Evolutionary conservation across 2,888 invertebrate genomes (phyloP).

Genomic region (Orgyia antiqua): DNA sequence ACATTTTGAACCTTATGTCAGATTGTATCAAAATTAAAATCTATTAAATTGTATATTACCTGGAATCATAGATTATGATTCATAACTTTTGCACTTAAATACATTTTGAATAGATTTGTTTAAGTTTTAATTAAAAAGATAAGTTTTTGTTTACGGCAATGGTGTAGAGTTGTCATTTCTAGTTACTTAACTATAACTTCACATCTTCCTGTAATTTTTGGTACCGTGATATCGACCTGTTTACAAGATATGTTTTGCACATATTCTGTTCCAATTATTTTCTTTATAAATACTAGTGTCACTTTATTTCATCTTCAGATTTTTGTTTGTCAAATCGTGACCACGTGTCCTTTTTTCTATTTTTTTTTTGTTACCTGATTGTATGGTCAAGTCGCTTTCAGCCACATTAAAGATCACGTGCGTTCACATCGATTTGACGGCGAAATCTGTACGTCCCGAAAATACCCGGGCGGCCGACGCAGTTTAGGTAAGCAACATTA

Average conservation of each 20-base stretch:
- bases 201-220: slow-evolving; percentile 27
- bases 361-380: slow-evolving; percentile 27
- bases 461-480: slow-evolving; percentile 75
- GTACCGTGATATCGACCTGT: slow-evolving; percentile 62
- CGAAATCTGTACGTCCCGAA: slow-evolving; percentile 60
- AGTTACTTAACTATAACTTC: no score
- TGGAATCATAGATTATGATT: no score
- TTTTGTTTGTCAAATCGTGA: slow-evolving; percentile 5
- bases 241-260: slow-evolving; percentile 59
- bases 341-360: slow-evolving; percentile 23
- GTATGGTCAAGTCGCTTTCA: slow-evolving; percentile 32
- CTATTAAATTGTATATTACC: no score
- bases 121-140: no score
- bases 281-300: slow-evolving; percentile 16
- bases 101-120: no score
- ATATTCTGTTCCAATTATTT: slow-evolving; percentile 32
- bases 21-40: no score
- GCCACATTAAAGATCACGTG: slow-evolving; percentile 51
- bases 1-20: no score
- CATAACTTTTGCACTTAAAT: no score
- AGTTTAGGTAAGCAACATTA: slow-evolving; percentile 69
- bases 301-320: slow-evolving; percentile 13
- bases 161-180: no score
- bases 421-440: slow-evolving; percentile 51
- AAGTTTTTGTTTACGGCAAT: no score